phyloP scores from a whole-genome alignment of 2,113 vertebrate genomes.

The Pseudopipra pipra region DNA sequence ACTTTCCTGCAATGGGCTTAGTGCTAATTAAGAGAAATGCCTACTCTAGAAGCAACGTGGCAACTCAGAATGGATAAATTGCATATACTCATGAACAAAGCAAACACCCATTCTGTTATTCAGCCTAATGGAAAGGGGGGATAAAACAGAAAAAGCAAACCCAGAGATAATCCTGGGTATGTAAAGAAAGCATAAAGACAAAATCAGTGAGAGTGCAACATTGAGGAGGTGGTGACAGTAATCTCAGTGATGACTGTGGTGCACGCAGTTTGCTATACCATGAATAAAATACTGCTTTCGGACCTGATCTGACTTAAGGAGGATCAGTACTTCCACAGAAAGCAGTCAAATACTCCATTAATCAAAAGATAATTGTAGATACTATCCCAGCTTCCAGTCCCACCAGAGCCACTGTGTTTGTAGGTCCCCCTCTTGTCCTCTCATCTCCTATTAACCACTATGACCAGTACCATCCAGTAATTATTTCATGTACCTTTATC shows the following conservation, averaged over 20 bases:
- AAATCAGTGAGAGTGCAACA: not conserved
- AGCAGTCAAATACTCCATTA: not conserved
- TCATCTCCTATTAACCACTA: not conserved
- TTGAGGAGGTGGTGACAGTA: rapidly evolving
- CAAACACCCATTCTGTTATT: not conserved
- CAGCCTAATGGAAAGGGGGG: not conserved
- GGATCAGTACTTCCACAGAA: not conserved
- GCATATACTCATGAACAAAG: not conserved
- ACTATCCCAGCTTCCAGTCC: not conserved
- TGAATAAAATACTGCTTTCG: not conserved
- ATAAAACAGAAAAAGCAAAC: not conserved
- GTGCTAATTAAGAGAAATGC: not conserved
- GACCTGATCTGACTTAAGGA: not conserved
- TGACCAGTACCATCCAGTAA: not conserved
- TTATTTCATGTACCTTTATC: not conserved
- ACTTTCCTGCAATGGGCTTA: not conserved
- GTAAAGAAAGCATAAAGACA: not conserved
- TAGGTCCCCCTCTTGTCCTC: not conserved
- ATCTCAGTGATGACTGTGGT: not conserved
- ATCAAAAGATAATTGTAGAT: not conserved
- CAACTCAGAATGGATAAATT: not conserved
- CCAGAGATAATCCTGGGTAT: not conserved
- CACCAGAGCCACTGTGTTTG: not conserved
- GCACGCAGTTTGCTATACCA: not conserved
- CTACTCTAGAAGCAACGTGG: not conserved